phyloP scores from a whole-genome alignment of 2,113 vertebrate species.

The human (Homo sapiens) region DNA sequence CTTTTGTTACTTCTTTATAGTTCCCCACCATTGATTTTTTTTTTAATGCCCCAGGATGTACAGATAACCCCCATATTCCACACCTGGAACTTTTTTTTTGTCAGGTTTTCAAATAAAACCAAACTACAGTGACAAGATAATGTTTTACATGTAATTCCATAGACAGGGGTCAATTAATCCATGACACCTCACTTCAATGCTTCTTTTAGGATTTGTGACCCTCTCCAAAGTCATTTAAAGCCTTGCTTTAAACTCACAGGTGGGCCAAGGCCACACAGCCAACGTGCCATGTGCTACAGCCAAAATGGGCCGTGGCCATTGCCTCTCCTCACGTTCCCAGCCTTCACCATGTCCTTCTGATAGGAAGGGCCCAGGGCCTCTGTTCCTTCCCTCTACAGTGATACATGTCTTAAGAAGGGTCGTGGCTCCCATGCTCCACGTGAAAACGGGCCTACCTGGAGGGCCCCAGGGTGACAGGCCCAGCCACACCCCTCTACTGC shows the following conservation, averaged over 20 bases:
- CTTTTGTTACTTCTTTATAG: constrained; percentile 36
- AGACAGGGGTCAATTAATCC: constrained; percentile 47
- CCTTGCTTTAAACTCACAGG: background rate
- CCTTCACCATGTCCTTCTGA: background rate
- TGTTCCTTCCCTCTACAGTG: background rate
- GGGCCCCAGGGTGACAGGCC: constrained; percentile 61
- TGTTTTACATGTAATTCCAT: constrained; percentile 64
- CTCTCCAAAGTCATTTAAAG: constrained; percentile 41
- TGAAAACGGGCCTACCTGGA: constrained; percentile 34
- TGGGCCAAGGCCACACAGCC: background rate
- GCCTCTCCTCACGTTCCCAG: background rate
- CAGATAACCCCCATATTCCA: constrained; percentile 69
- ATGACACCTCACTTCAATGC: constrained; percentile 11
- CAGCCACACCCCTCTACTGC: constrained; percentile 65
- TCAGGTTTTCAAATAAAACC: constrained; percentile 74
- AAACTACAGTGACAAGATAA: constrained; percentile 71
- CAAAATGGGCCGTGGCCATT: fast-evolving
- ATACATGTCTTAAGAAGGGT: constrained; percentile 61
- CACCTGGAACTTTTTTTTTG: constrained; percentile 59
- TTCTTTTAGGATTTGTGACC: constrained; percentile 7
- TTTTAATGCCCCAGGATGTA: constrained; percentile 67
- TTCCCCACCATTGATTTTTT: background rate
- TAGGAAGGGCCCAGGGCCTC: background rate
- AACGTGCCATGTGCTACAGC: fast-evolving
- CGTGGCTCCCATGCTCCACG: constrained; percentile 53